phyloP scores from a whole-genome alignment of 2,113 vertebrate species.

The Ascaphus truei region DNA sequence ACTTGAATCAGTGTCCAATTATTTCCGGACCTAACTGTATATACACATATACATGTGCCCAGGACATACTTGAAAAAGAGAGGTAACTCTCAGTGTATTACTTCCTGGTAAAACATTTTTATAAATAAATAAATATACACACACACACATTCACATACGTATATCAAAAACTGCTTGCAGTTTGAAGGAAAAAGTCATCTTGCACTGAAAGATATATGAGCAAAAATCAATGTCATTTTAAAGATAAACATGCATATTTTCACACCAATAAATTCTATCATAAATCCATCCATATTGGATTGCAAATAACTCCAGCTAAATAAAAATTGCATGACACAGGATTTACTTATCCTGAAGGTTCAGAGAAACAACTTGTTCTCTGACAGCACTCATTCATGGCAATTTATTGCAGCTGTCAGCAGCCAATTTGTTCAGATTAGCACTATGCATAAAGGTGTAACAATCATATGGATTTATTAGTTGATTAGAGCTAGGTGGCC shows the following conservation, averaged over 20 bases:
- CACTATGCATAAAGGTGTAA: constrained; percentile 64
- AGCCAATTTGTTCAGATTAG: constrained; percentile 70
- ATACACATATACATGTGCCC: too few species aligned
- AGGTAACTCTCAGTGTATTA: too few species aligned
- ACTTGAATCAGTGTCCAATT: too few species aligned
- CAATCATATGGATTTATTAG: constrained; percentile 67
- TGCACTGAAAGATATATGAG: constrained; percentile 42
- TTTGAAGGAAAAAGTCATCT: constrained; percentile 28
- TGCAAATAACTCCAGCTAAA: constrained; percentile 55
- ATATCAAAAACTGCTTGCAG: too few species aligned
- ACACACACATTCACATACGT: too few species aligned
- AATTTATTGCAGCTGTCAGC: constrained; percentile 71
- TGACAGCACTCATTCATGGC: constrained; percentile 66
- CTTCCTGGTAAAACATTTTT: too few species aligned
- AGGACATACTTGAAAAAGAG: too few species aligned
- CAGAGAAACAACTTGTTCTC: constrained; percentile 62
- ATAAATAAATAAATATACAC: too few species aligned
- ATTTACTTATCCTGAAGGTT: constrained; percentile 61
- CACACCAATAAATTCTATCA: constrained; percentile 54
- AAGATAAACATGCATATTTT: constrained; percentile 56
- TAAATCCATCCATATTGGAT: constrained; percentile 52
- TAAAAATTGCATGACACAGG: constrained; percentile 56
- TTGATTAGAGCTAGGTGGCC: constrained; percentile 59
- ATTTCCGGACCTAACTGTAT: too few species aligned
- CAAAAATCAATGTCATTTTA: constrained; percentile 55